These are phyloP conservation scores for Puntigrus tetrazona DNA, from an alignment of 2,113 vertebrate genomes.

Conservation along the genomic window DNA sequence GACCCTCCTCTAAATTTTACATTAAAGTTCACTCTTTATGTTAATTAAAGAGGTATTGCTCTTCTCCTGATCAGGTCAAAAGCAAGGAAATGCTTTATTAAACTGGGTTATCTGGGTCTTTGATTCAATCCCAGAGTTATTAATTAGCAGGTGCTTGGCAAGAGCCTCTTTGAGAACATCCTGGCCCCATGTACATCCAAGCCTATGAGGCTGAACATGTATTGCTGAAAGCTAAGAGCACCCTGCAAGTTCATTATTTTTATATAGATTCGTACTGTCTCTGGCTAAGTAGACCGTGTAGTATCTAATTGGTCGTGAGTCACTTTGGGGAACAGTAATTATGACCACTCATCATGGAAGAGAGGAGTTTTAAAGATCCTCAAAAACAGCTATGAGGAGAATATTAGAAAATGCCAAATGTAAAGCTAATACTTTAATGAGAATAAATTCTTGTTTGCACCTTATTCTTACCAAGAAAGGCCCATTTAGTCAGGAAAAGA, in stretches of 20 bases:
- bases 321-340: not conserved
- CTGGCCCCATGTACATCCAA: not conserved
- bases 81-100: not conserved
- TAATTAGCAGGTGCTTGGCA: slow-evolving; percentile 8
- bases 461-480: not conserved
- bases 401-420: not conserved
- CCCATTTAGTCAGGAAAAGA: not conserved
- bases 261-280: not conserved
- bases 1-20: not conserved
- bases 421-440: not conserved
- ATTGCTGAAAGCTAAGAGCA: not conserved
- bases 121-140: not conserved
- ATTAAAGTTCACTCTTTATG: not conserved
- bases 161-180: not conserved
- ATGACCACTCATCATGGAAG: not conserved
- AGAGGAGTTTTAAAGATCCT: not conserved
- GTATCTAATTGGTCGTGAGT: slow-evolving; percentile 25
- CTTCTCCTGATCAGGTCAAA: not conserved
- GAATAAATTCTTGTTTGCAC: not conserved
- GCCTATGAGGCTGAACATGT: not conserved
- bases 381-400: not conserved
- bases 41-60: not conserved
- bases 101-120: not conserved
- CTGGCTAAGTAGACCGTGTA: not conserved
- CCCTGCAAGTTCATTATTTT: not conserved